These are phyloP conservation scores for Nezara viridula DNA, from an alignment of 2,888 invertebrate genomes.

Conservation along the genomic window DNA sequence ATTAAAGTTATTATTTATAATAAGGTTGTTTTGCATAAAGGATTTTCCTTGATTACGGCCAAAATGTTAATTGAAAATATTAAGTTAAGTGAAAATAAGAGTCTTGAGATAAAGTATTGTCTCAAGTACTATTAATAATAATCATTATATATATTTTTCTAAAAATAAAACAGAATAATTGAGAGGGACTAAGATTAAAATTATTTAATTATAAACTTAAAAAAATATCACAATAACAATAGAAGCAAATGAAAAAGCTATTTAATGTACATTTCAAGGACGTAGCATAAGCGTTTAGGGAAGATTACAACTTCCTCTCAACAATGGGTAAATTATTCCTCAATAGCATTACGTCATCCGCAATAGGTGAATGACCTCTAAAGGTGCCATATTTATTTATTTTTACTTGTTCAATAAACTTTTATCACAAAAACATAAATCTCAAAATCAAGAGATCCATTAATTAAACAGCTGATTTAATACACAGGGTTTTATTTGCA, in stretches of 20 bases:
- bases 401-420: background rate
- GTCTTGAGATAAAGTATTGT: too few relatives aligned
- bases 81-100: too few relatives aligned
- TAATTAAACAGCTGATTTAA: background rate
- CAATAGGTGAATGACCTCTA: background rate
- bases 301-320: slow-evolving; percentile 22
- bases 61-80: too few relatives aligned
- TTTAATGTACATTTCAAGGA: slow-evolving; percentile 14
- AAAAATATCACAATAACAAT: background rate
- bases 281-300: background rate
- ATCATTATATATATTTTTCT: background rate
- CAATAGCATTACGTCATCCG: background rate
- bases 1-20: too few relatives aligned
- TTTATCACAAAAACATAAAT: background rate
- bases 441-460: background rate
- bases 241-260: background rate
- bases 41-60: too few relatives aligned
- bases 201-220: background rate
- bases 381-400: slow-evolving; percentile 9
- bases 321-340: background rate
- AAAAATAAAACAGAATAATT: background rate
- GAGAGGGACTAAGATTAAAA: background rate
- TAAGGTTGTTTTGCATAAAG: too few relatives aligned
- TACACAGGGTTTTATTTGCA: background rate
- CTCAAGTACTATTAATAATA: background rate